These are phyloP conservation scores for Saccostrea glomerata DNA, from an alignment of 1,140 invertebrate species.

Conservation along the genomic window DNA sequence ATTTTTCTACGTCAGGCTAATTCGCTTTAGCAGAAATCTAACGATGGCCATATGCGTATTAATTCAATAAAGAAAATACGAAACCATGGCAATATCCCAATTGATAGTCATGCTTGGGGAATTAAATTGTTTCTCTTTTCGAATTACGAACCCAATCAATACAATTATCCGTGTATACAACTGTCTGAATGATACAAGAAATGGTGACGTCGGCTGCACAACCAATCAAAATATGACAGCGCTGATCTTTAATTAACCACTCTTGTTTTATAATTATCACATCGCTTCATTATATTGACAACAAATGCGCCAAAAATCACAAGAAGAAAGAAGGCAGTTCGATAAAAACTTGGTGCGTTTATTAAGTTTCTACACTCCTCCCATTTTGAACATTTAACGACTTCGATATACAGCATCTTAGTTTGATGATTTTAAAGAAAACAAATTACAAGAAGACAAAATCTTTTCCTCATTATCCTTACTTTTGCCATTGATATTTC, in stretches of 20 bases:
- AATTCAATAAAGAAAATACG: constrained; percentile 55
- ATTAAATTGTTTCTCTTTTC: constrained; percentile 49
- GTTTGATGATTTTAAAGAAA: constrained; percentile 12
- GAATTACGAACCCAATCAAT: constrained; percentile 35
- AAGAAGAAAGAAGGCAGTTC: neutral
- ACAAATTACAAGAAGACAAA: neutral
- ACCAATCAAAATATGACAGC: constrained; percentile 34
- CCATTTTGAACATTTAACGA: neutral
- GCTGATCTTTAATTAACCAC: constrained; percentile 39
- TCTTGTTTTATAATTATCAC: constrained; percentile 38
- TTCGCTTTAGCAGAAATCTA: constrained; percentile 48
- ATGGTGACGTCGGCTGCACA: neutral
- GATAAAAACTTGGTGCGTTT: constrained; percentile 30
- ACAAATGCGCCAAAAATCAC: constrained; percentile 18
- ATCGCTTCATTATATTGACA: constrained; percentile 11
- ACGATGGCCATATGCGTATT: constrained; percentile 59
- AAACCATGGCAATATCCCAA: constrained; percentile 49
- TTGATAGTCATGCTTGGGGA: constrained; percentile 51
- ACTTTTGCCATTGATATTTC: constrained; percentile 7
- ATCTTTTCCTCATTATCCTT: constrained; percentile 9
- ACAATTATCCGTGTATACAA: constrained; percentile 31
- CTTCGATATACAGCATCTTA: constrained; percentile 6
- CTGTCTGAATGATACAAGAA: constrained; percentile 13
- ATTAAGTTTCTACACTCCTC: constrained; percentile 33
- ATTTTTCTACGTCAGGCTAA: constrained; percentile 47